Evolutionary conservation across 2,888 invertebrate species (phyloP).

Genomic region (Dioctria linearis): DNA sequence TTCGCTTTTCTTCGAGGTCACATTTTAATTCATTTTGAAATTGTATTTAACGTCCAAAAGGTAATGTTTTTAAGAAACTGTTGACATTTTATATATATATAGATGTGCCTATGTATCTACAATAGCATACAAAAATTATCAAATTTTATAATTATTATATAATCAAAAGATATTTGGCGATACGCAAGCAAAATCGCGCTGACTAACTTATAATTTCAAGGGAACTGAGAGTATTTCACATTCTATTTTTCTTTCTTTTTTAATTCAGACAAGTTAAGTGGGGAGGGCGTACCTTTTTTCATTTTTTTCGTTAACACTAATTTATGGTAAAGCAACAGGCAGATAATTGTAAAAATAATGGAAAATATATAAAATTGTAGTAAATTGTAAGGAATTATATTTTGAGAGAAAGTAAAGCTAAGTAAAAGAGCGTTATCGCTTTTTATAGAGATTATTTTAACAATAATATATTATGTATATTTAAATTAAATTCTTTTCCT

Average conservation of each 20-base stretch:
- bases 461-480: conserved; percentile 1
- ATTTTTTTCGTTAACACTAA: conserved; percentile 1
- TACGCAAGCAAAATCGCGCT: neutral
- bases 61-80: neutral
- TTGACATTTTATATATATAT: neutral
- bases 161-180: too few relatives aligned
- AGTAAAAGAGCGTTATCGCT: neutral
- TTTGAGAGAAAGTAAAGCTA: neutral
- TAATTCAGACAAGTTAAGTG: neutral
- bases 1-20: neutral
- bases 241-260: too few relatives aligned
- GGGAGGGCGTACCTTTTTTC: neutral
- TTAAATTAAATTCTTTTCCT: neutral
- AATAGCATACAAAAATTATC: too few relatives aligned
- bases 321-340: neutral
- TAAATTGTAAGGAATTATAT: neutral
- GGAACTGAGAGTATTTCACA: too few relatives aligned
- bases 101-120: too few relatives aligned
- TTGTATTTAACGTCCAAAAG: neutral
- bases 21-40: neutral
- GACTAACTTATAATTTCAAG: too few relatives aligned
- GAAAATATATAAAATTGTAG: neutral
- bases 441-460: conserved; percentile 26
- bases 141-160: too few relatives aligned
- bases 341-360: conserved; percentile 7